These are phyloP conservation scores for Eumacrocentrus americanus DNA, from an alignment of 2,888 invertebrate genomes.

Conservation along the genomic window DNA sequence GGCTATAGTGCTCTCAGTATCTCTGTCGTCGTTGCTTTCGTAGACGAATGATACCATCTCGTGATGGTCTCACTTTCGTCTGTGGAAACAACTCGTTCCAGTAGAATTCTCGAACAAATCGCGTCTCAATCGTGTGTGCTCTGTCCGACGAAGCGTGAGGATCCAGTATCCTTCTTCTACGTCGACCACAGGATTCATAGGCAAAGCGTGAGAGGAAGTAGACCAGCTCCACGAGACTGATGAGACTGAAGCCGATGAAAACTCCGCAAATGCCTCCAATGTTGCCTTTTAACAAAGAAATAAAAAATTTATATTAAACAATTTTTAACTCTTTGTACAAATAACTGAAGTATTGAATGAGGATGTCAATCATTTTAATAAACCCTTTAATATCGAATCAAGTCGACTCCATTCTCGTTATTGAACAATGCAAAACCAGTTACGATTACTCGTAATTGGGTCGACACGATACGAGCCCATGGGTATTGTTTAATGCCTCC, in stretches of 20 bases:
- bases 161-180: conserved; percentile 6
- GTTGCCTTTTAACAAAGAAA: conserved; percentile 65
- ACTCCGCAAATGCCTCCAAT: conserved; percentile 71
- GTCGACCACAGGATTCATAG: conserved; percentile 26
- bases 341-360: too few species aligned
- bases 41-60: not conserved
- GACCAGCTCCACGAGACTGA: conserved; percentile 67
- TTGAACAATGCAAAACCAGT: not conserved
- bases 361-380: too few species aligned
- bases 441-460: not conserved
- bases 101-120: conserved; percentile 30
- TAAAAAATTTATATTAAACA: too few species aligned
- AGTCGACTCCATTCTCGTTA: too few species aligned
- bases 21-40: not conserved
- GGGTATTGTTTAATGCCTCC: not conserved
- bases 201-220: conserved; percentile 67
- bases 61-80: not conserved
- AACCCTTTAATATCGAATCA: too few species aligned
- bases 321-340: too few species aligned
- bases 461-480: not conserved
- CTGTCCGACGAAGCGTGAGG: not conserved
- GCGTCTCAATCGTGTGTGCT: conserved; percentile 5
- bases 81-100: conserved; percentile 36
- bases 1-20: not conserved
- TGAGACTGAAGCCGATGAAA: conserved; percentile 70